Conservation (phyloP, 1,140 invertebrate genomes). For the Riptortus pedestris region DNA sequence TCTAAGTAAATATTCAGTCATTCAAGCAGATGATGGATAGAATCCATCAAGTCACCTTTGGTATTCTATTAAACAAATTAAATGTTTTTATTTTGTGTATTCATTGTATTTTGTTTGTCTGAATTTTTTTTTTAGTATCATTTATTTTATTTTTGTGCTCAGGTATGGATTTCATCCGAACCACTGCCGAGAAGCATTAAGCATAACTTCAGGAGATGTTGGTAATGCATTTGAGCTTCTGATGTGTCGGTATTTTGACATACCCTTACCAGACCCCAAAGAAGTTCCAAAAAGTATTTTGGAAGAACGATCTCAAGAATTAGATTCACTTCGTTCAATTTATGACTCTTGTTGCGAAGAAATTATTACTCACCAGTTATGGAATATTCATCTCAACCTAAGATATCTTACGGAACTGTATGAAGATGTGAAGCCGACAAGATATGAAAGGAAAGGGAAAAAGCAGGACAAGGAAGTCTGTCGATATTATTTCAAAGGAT, state of each 20-base stretch:
- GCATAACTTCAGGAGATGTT: conserved; percentile 48
- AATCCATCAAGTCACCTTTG: too few relatives aligned
- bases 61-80: too few relatives aligned
- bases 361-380: conserved; percentile 51
- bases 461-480: conserved; percentile 46
- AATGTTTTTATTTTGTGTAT: too few relatives aligned
- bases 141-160: too few relatives aligned
- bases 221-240: conserved; percentile 56
- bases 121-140: too few relatives aligned
- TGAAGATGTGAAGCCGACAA: conserved; percentile 15
- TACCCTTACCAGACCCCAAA: conserved; percentile 35
- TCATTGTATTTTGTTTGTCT: too few relatives aligned
- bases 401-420: conserved; percentile 52
- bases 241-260: conserved; percentile 54
- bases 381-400: conserved; percentile 52
- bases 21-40: too few relatives aligned
- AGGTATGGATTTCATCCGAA: conserved; percentile 57
- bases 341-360: conserved; percentile 55
- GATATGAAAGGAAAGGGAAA: conserved; percentile 4
- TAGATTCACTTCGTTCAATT: conserved; percentile 58
- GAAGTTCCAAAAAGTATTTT: conserved; percentile 44
- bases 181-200: conserved; percentile 62
- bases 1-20: too few relatives aligned
- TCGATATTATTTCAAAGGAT: conserved; percentile 52
- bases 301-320: conserved; percentile 55